Percentiles rank a stretch among this genome's conserved stretches.
These are phyloP conservation scores for Calycopis cecrops DNA, from an alignment of 1,140 invertebrate genomes.

Conservation along the genomic window DNA sequence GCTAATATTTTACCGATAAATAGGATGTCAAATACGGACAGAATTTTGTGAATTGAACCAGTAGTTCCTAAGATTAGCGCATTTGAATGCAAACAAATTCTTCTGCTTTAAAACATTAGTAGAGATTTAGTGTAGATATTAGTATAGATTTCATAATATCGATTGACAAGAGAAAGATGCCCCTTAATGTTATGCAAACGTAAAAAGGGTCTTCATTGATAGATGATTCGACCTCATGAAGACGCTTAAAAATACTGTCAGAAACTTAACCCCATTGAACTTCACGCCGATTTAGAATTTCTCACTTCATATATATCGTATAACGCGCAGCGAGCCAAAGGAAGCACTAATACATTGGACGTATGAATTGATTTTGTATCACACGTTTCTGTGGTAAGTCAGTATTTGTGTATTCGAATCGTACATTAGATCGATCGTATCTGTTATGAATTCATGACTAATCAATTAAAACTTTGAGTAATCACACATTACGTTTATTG, in stretches of 20 bases:
- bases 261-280: slow-evolving; percentile 17
- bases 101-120: too few species aligned
- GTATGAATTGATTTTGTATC: too few species aligned
- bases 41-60: too few species aligned
- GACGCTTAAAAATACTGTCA: slow-evolving; percentile 12
- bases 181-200: slow-evolving; percentile 1
- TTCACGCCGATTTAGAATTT: slow-evolving; percentile 16
- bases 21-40: too few species aligned
- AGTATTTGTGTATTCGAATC: slow-evolving; percentile 10
- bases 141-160: not conserved
- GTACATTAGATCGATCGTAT: slow-evolving; percentile 27
- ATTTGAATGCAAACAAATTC: too few species aligned
- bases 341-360: too few species aligned
- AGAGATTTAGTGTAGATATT: too few species aligned
- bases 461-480: slow-evolving; percentile 38
- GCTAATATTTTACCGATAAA: too few species aligned
- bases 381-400: not conserved
- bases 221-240: slow-evolving; percentile 1
- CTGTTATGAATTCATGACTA: slow-evolving; percentile 33
- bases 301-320: slow-evolving; percentile 1
- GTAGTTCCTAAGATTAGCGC: too few species aligned
- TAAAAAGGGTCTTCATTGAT: slow-evolving; percentile 12
- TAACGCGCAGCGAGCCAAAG: too few species aligned
- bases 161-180: not conserved
- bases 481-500: slow-evolving; percentile 23